Evolutionary conservation across 2,797 vertebrate genomes (phyloP), one percentile per base, ranked within the genome.

Genomic region (Botia almorhae): DNA sequence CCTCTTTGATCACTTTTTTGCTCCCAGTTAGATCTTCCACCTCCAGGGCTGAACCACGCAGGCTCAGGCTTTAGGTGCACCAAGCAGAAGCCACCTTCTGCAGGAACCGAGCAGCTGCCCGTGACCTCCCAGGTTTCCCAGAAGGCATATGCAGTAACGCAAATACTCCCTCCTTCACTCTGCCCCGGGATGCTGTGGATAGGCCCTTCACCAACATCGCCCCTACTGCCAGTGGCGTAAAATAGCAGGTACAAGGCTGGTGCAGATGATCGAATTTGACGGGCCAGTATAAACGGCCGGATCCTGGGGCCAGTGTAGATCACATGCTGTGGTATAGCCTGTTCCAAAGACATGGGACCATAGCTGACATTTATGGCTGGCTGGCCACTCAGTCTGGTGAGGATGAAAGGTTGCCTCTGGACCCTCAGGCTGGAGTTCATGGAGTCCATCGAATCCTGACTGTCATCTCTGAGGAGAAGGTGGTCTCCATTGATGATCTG

Each of bases 241-340:
- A 99, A 98, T 29, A 99, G 93, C 17, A 99, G 90, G 86, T 95
- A 95, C 58, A 97, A 93, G n/a, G 87, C 78, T 0, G 97, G 97
- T 65, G 92, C 91, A 3, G 93, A 94, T 0, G 84, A 94, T 77
- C 95, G 95, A 60, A 98, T 90, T 82, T 93, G 94, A n/a, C 89
- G 91, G 58, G 84, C 91, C 85, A 98, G 81, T 69, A 97, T 91
- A 74, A 90, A 93, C 0, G 96, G 91, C 81, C 94, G 87, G 39
- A 99, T 95, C 69, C 86, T 94, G 89, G 86, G 87, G 0, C 93
- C 89, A 7, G 87, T 87, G 16, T 94, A 88, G 81, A 98, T 83
- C 56, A 97, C 55, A 77, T 97, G 95, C 78, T 85, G 90, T 13
- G 95, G 91, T 63, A 98, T 93, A 0, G 88, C 88, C 11, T 95